These are phyloP conservation scores for Labeo calbasu DNA, from an alignment of 2,797 vertebrate genomes.

Conservation along the genomic window DNA sequence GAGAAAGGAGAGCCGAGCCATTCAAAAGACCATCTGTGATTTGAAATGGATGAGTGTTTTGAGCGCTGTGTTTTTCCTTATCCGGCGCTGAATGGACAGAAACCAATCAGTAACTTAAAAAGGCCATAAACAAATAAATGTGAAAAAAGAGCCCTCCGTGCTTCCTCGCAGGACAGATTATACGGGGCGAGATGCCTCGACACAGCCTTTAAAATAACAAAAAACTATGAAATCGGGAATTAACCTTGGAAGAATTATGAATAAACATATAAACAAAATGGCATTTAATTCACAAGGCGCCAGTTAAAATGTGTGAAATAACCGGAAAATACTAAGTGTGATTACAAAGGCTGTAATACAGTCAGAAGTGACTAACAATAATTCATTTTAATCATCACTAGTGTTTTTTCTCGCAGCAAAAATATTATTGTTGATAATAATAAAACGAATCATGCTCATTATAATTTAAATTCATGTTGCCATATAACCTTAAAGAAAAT, in stretches of 20 bases:
- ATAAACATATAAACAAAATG: slow-evolving; percentile 61
- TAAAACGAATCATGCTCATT: slow-evolving; percentile 19
- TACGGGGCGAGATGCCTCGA: slow-evolving; percentile 76
- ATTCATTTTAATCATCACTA: slow-evolving; percentile 68
- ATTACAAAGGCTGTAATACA: slow-evolving; percentile 69
- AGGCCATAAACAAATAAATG: slow-evolving; percentile 77
- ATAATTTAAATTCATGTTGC: slow-evolving; percentile 52
- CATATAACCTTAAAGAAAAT: slow-evolving; percentile 40
- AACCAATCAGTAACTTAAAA: slow-evolving; percentile 72
- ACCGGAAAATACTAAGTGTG: slow-evolving; percentile 5
- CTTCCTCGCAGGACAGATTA: slow-evolving; percentile 76
- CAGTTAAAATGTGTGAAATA: slow-evolving; percentile 6
- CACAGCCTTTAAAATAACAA: slow-evolving; percentile 79
- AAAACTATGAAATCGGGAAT: slow-evolving; percentile 75
- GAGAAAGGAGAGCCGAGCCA: slow-evolving; percentile 70
- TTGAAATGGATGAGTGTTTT: slow-evolving; percentile 81
- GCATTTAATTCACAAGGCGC: slow-evolving; percentile 45
- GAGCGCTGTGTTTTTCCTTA: slow-evolving; percentile 69
- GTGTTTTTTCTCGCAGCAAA: background rate
- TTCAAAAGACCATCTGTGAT: slow-evolving; percentile 86
- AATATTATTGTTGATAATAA: slow-evolving; percentile 25
- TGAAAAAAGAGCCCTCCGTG: slow-evolving; percentile 62
- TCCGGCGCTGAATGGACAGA: slow-evolving; percentile 65
- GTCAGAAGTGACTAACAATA: slow-evolving; percentile 81
- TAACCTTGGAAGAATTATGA: slow-evolving; percentile 63